Percentiles rank a stretch among this genome's conserved stretches.
These are phyloP conservation scores for Yponomeuta sedellus DNA, from an alignment of 2,888 invertebrate genomes.

Conservation along the genomic window DNA sequence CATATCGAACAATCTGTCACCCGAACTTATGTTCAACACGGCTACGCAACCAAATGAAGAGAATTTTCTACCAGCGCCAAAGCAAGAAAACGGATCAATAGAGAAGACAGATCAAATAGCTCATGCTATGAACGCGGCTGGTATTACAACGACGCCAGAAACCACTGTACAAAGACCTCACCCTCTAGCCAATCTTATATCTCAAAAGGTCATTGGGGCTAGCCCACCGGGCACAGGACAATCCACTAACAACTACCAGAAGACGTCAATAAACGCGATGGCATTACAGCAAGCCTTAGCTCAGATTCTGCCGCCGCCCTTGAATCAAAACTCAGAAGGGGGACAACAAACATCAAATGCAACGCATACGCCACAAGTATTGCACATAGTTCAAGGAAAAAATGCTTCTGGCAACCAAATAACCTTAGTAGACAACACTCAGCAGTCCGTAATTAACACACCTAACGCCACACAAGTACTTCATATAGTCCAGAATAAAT, in stretches of 20 bases:
- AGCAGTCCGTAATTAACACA: constrained; percentile 57
- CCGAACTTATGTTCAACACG: constrained; percentile 22
- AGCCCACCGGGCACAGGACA: constrained; percentile 33
- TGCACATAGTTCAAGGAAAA: constrained; percentile 70
- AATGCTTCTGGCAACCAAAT: constrained; percentile 57
- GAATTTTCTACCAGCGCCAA: constrained; percentile 27
- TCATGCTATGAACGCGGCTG: constrained; percentile 66
- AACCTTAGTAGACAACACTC: constrained; percentile 56
- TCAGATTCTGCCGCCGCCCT: constrained; percentile 63
- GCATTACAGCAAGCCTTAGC: constrained; percentile 67
- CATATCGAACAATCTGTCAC: background rate
- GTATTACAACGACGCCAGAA: constrained; percentile 51
- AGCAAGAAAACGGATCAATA: constrained; percentile 36
- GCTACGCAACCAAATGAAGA: constrained; percentile 22
- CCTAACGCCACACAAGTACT: constrained; percentile 58
- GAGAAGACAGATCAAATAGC: constrained; percentile 64
- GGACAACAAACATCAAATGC: constrained; percentile 39
- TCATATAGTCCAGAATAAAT: constrained; percentile 69
- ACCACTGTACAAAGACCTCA: constrained; percentile 43
- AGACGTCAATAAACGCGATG: constrained; percentile 57
- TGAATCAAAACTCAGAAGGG: constrained; percentile 54
- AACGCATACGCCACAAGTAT: constrained; percentile 48
- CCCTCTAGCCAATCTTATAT: constrained; percentile 69
- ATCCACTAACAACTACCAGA: constrained; percentile 47
- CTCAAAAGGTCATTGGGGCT: constrained; percentile 66